Conservation (phyloP, 2,113 vertebrate genomes). For the Mesoclemmys tuberculata region DNA sequence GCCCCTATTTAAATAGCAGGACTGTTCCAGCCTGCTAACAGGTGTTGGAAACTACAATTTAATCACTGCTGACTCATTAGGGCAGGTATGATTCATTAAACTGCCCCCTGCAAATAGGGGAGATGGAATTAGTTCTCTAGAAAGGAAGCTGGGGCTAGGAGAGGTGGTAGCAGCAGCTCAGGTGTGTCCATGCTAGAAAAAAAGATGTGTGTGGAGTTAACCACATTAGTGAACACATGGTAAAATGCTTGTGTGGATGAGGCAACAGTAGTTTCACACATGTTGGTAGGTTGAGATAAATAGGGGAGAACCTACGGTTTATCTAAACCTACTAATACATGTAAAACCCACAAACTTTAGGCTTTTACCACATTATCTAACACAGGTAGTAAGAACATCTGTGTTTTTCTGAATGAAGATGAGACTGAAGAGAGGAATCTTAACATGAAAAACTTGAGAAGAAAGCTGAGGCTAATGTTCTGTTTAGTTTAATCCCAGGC, state of each 20-base stretch:
- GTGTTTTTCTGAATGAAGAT: neutral
- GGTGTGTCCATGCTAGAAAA: neutral
- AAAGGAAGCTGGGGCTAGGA: neutral
- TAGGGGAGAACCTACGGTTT: neutral
- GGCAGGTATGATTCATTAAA: neutral
- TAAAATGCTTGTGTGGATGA: neutral
- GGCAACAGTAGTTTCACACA: neutral
- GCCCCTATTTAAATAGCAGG: neutral
- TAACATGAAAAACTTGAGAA: neutral
- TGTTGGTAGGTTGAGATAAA: neutral
- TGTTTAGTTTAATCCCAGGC: neutral
- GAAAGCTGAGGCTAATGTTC: neutral
- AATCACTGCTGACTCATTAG: neutral
- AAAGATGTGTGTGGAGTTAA: neutral
- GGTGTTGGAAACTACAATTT: neutral
- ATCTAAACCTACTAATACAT: neutral
- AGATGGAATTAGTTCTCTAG: neutral
- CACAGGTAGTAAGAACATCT: neutral
- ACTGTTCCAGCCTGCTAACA: neutral
- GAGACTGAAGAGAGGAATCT: neutral
- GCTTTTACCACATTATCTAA: neutral
- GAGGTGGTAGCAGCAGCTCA: neutral
- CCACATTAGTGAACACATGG: neutral
- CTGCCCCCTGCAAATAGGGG: neutral
- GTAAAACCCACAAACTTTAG: neutral